Conservation (phyloP, 2,888 invertebrate genomes). For the Amblyteles armatorius region DNA sequence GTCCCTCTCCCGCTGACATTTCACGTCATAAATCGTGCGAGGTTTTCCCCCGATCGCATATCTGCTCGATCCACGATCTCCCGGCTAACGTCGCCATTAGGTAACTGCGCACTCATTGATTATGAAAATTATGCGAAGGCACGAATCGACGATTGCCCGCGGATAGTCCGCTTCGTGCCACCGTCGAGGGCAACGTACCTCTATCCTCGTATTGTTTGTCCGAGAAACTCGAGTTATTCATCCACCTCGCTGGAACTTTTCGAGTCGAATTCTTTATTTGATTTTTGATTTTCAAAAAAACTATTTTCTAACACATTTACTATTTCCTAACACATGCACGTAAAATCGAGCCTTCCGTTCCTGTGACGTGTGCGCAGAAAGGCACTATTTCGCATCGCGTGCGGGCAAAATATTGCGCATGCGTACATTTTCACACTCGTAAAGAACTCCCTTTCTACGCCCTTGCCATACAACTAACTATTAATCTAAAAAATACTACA, state of each 20-base stretch:
- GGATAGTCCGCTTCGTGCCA: neutral
- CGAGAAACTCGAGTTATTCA: neutral
- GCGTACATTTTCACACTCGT: no score
- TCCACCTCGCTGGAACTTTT: neutral
- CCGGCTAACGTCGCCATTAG: conserved; percentile 12
- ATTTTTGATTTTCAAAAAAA: no score
- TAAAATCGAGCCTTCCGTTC: no score
- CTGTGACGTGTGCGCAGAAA: no score
- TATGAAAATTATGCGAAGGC: conserved; percentile 16
- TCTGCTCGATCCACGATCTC: conserved; percentile 19
- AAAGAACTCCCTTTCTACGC: no score
- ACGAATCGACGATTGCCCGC: neutral
- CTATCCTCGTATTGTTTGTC: neutral
- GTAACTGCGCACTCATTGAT: neutral
- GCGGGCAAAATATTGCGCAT: no score
- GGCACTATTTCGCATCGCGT: no score
- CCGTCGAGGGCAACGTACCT: neutral
- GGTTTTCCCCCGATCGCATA: conserved; percentile 42
- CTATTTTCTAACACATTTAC: no score
- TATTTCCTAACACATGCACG: no score
- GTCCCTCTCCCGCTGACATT: conserved; percentile 61
- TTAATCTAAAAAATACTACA: no score
- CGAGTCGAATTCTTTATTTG: no score
- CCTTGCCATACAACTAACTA: no score
- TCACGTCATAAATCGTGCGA: conserved; percentile 57